phyloP scores from a whole-genome alignment of 37 sponge, comb jelly and placozoan genomes.

The Haliclona indistincta region DNA sequence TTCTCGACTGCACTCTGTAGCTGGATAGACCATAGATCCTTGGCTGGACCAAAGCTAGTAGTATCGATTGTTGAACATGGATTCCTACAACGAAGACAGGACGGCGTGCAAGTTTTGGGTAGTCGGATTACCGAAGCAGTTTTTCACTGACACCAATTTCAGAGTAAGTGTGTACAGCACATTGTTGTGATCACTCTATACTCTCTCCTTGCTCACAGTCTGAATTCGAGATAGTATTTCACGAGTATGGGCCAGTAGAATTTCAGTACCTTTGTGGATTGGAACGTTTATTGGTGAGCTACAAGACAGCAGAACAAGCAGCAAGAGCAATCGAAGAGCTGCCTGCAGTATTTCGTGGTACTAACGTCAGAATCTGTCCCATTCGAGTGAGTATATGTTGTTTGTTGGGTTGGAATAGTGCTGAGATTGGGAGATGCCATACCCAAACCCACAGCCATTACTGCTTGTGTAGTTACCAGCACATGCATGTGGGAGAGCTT shows the following conservation, averaged over 20 bases:
- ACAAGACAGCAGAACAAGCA: slow-evolving; percentile 17
- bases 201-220: slow-evolving; percentile 10
- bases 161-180: slow-evolving; percentile 21
- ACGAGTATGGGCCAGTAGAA: slow-evolving; percentile 36
- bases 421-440: too few relatives aligned
- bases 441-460: too few relatives aligned
- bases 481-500: too few relatives aligned
- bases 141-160: slow-evolving; percentile 23
- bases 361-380: slow-evolving; percentile 33
- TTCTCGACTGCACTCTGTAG: too few relatives aligned
- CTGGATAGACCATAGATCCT: too few relatives aligned
- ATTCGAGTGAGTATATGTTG: slow-evolving; percentile 22
- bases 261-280: slow-evolving; percentile 57
- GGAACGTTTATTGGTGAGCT: slow-evolving; percentile 44
- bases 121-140: slow-evolving; percentile 27
- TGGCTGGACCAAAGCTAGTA: too few relatives aligned
- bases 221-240: slow-evolving; percentile 58
- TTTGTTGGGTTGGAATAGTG: too few relatives aligned
- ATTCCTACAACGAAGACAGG: too few relatives aligned
- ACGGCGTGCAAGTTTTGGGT: slow-evolving; percentile 69
- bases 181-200: background rate
- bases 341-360: slow-evolving; percentile 31
- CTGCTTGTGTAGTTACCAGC: too few relatives aligned
- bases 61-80: too few relatives aligned
- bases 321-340: slow-evolving; percentile 30